These are phyloP conservation scores for Pinna nobilis DNA, from an alignment of 1,140 invertebrate genomes.

Conservation along the genomic window DNA sequence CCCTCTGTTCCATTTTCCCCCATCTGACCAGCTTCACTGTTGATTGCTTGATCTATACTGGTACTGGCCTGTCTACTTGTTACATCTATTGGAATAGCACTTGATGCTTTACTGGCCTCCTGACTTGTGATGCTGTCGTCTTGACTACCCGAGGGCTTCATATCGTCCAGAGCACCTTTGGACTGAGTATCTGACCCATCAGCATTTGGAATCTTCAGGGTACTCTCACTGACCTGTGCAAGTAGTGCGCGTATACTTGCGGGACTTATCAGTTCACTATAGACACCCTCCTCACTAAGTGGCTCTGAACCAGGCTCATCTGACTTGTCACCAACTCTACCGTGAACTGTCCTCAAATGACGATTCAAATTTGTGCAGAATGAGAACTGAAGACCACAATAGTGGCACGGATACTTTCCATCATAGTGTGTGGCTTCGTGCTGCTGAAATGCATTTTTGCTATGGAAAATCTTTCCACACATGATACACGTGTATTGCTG, in stretches of 20 bases:
- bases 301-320: not conserved
- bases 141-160: too few species aligned
- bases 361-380: conserved; percentile 16
- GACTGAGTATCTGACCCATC: too few species aligned
- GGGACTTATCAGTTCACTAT: not conserved
- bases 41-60: too few species aligned
- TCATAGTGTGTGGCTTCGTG: conserved; percentile 24
- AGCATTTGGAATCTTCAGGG: too few species aligned
- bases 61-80: too few species aligned
- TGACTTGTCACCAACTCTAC: not conserved
- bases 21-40: too few species aligned
- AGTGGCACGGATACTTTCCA: conserved; percentile 18
- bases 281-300: not conserved
- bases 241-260: not conserved
- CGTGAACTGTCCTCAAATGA: conserved; percentile 17
- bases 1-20: too few species aligned
- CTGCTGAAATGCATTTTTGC: conserved; percentile 23
- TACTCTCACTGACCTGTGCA: too few species aligned
- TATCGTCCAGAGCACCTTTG: too few species aligned
- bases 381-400: conserved; percentile 17
- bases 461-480: conserved; percentile 12
- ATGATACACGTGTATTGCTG: conserved; percentile 4
- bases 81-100: too few species aligned
- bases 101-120: too few species aligned
- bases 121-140: too few species aligned